A percentile compares a stretch with the other conserved stretches of the same genome.
phyloP scores from a whole-genome alignment of 2,797 vertebrate species.

The Enteromius treurensis region DNA sequence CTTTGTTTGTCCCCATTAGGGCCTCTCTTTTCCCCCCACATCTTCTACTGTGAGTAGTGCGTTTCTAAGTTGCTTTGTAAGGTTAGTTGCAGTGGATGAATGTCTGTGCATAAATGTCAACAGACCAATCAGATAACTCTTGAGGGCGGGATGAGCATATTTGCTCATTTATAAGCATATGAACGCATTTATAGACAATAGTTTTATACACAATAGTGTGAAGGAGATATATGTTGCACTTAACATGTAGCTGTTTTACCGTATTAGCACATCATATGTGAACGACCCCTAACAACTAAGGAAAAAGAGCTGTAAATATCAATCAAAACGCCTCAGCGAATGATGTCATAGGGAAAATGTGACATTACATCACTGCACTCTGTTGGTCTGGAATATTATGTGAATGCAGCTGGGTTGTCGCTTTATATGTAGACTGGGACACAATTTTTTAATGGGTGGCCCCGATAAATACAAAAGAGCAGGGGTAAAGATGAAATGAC shows the following conservation, averaged over 20 bases:
- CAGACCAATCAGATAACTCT: neutral
- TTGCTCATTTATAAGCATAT: neutral
- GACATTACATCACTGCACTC: conserved; percentile 1
- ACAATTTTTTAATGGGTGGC: neutral
- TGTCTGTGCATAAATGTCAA: neutral
- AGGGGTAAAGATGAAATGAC: too few relatives aligned
- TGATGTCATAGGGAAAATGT: conserved; percentile 27
- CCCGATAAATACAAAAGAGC: neutral
- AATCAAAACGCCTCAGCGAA: conserved; percentile 14
- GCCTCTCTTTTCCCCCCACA: neutral
- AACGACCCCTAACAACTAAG: neutral
- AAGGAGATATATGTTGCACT: neutral
- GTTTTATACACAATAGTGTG: neutral
- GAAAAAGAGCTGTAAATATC: neutral
- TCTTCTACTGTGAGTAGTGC: neutral
- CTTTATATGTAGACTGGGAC: neutral
- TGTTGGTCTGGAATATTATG: conserved; percentile 2
- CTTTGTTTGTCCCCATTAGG: neutral
- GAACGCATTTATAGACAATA: neutral
- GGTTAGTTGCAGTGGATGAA: neutral
- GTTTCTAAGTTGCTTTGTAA: neutral
- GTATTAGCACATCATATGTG: neutral
- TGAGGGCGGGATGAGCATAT: neutral
- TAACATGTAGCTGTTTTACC: neutral
- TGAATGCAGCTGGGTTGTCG: neutral